These are phyloP conservation scores for Notolabrus celidotus DNA, from an alignment of 2,797 vertebrate species.

Conservation along the genomic window DNA sequence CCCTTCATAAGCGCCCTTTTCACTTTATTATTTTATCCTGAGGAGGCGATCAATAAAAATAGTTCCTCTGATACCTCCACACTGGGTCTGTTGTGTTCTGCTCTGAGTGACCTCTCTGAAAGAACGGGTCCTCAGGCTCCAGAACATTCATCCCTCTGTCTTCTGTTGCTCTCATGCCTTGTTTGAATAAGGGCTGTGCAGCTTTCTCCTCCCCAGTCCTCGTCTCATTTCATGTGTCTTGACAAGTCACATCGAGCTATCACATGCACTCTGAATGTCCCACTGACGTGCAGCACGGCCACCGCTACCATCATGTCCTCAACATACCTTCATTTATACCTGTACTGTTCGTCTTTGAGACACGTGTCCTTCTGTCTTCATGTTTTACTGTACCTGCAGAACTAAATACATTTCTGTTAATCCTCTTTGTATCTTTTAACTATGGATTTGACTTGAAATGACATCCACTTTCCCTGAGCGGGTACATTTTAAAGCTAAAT, in stretches of 20 bases:
- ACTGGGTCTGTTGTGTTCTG: slow-evolving; percentile 1
- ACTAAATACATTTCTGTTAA: neutral
- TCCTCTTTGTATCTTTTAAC: neutral
- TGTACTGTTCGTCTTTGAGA: slow-evolving; percentile 5
- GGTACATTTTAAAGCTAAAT: neutral
- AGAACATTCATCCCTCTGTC: slow-evolving; percentile 33
- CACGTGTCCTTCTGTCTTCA: neutral
- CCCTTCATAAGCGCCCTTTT: too few relatives aligned
- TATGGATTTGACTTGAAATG: neutral
- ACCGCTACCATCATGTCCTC: slow-evolving; percentile 42
- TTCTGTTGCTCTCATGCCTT: slow-evolving; percentile 66
- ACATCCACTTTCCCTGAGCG: too few relatives aligned
- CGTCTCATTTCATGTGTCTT: slow-evolving; percentile 34
- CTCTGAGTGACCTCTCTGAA: slow-evolving; percentile 4
- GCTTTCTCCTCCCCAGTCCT: slow-evolving; percentile 65
- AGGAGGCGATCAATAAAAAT: neutral
- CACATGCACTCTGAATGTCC: slow-evolving; percentile 48
- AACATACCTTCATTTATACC: slow-evolving; percentile 34
- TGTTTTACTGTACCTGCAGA: slow-evolving; percentile 4
- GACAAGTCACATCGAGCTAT: slow-evolving; percentile 25
- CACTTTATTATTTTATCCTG: too few relatives aligned
- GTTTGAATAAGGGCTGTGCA: slow-evolving; percentile 76
- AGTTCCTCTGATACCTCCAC: slow-evolving; percentile 23
- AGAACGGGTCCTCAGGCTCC: slow-evolving; percentile 28
- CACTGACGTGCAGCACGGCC: slow-evolving; percentile 52